Conservation (phyloP, 2,113 vertebrate species). For the Nycticebus coucang region DNA sequence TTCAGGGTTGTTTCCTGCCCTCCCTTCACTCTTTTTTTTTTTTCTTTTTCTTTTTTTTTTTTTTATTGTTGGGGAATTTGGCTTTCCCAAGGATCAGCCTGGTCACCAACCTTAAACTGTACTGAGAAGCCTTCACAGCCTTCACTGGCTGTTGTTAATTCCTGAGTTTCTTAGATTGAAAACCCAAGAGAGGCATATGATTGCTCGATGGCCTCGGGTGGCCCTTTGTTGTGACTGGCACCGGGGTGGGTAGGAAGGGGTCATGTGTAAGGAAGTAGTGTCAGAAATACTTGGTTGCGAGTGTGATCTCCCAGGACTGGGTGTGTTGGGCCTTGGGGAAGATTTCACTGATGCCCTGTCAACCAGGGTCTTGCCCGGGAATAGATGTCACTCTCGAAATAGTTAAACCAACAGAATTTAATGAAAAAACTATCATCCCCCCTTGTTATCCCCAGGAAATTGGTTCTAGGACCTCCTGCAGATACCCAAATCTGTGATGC, state of each 20-base stretch:
- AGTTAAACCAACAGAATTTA: not conserved
- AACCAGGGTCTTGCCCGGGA: not conserved
- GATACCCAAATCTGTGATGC: not conserved
- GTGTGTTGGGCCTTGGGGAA: not conserved
- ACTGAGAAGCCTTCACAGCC: not conserved
- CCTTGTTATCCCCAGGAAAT: not conserved
- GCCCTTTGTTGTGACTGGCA: not conserved
- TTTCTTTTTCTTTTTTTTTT: too few relatives aligned
- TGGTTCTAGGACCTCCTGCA: not conserved
- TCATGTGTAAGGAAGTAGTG: not conserved
- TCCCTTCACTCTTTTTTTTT: not conserved
- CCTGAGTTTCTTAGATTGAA: not conserved
- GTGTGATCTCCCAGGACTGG: not conserved
- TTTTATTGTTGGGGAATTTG: too few relatives aligned
- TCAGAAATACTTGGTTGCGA: not conserved
- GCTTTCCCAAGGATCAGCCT: not conserved
- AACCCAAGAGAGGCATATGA: not conserved
- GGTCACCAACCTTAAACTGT: not conserved
- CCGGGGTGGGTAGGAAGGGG: too few relatives aligned
- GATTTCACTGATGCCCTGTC: not conserved
- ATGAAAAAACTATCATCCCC: not conserved
- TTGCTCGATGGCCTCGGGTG: not conserved
- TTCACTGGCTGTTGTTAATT: not conserved
- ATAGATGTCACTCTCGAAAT: not conserved
- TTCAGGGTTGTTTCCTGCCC: not conserved